Percentiles rank a stretch among this genome's conserved stretches.
Conservation (phyloP, 2,888 invertebrate species). For the Ethmia dodecea region DNA sequence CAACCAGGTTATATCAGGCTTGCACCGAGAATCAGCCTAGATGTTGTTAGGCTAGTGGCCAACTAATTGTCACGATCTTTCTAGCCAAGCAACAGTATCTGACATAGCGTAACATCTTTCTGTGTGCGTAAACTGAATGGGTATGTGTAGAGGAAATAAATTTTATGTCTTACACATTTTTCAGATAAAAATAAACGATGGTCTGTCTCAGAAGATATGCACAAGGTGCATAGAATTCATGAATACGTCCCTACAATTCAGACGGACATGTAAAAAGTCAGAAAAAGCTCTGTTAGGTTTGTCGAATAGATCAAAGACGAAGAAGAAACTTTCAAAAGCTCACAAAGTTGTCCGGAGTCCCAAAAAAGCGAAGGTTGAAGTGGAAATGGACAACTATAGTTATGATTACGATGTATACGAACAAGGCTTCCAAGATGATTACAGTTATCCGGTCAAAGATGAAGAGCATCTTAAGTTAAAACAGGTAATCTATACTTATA, state of each 20-base stretch:
- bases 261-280: slow-evolving; percentile 40
- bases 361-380: slow-evolving; percentile 12
- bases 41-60: too few relatives aligned
- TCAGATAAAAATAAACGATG: slow-evolving; percentile 52
- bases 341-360: slow-evolving; percentile 9
- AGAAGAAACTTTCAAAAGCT: slow-evolving; percentile 22
- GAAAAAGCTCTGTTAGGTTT: slow-evolving; percentile 36
- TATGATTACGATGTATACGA: slow-evolving; percentile 25
- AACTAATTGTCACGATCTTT: too few relatives aligned
- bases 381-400: slow-evolving; percentile 18
- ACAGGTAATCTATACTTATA: slow-evolving; percentile 7
- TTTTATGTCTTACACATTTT: slow-evolving; percentile 12
- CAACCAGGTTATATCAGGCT: too few relatives aligned
- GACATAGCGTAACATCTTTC: background rate
- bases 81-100: background rate
- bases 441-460: slow-evolving; percentile 17
- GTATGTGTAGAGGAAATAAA: background rate
- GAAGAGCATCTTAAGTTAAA: slow-evolving; percentile 10
- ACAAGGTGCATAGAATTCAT: slow-evolving; percentile 35
- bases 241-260: slow-evolving; percentile 39
- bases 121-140: background rate
- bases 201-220: slow-evolving; percentile 57
- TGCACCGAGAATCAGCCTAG: too few relatives aligned
- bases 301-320: slow-evolving; percentile 23
- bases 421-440: slow-evolving; percentile 33